phyloP scores from a whole-genome alignment of 2,888 invertebrate species.

The Epistrophe grossulariae region DNA sequence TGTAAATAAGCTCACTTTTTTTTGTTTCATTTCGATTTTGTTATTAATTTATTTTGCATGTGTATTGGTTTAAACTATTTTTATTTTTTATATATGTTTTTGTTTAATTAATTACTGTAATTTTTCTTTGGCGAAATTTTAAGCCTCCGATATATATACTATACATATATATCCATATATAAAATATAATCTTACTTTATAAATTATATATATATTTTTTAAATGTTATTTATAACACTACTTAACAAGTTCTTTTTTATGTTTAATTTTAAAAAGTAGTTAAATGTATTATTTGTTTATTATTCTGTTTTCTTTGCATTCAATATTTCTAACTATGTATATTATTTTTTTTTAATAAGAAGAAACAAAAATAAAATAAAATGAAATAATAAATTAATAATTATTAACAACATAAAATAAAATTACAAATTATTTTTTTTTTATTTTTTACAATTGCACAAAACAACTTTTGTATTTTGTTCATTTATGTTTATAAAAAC shows the following conservation, averaged over 20 bases:
- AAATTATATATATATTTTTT: slow-evolving; percentile 48
- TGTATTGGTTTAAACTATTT: slow-evolving; percentile 51
- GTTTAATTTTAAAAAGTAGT: slow-evolving; percentile 37
- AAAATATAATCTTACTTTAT: slow-evolving; percentile 69
- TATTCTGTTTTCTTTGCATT: slow-evolving; percentile 39
- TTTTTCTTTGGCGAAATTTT: slow-evolving; percentile 76
- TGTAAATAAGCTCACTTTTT: slow-evolving; percentile 41
- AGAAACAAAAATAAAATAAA: slow-evolving; percentile 19
- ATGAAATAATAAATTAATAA: slow-evolving; percentile 69
- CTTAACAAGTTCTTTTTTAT: slow-evolving; percentile 34
- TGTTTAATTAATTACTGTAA: slow-evolving; percentile 65
- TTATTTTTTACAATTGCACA: slow-evolving; percentile 77
- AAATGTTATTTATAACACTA: slow-evolving; percentile 68
- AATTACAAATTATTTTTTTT: slow-evolving; percentile 82
- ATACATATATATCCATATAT: slow-evolving; percentile 73
- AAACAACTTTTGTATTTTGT: slow-evolving; percentile 41
- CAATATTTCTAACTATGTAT: slow-evolving; percentile 43
- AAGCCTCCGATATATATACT: slow-evolving; percentile 75
- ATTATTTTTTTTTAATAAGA: slow-evolving; percentile 34
- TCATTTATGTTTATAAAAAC: slow-evolving; percentile 27
- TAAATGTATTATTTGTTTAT: slow-evolving; percentile 33
- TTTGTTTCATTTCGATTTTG: slow-evolving; percentile 47
- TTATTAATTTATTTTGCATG: slow-evolving; percentile 49
- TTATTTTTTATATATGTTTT: slow-evolving; percentile 50
- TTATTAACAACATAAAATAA: slow-evolving; percentile 69